Evolutionary conservation across 2,888 invertebrate genomes (phyloP).

Genomic region (Sminthurides aquaticus): DNA sequence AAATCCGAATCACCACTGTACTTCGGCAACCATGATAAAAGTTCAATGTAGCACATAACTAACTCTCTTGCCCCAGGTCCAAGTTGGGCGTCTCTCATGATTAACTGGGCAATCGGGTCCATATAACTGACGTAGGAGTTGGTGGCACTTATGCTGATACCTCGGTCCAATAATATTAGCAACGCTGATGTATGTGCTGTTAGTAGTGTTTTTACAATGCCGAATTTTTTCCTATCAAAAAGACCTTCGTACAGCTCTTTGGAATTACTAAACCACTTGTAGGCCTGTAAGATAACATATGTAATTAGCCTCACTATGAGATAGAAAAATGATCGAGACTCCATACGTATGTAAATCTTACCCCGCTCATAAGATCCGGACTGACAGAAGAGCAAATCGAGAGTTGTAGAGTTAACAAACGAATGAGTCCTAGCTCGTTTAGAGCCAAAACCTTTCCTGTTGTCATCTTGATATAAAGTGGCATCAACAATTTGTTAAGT

Average conservation of each 20-base stretch:
- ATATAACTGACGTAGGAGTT: background rate
- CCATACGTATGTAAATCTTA: background rate
- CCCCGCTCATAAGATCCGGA: background rate
- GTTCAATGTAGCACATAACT: conserved; percentile 35
- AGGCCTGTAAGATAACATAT: background rate
- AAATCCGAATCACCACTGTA: conserved; percentile 10
- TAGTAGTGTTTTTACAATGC: background rate
- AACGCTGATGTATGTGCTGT: conserved; percentile 11
- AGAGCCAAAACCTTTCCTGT: conserved; percentile 19
- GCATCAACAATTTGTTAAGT: conserved; percentile 29
- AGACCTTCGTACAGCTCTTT: background rate
- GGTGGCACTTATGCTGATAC: background rate
- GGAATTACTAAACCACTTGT: background rate
- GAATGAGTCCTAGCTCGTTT: conserved; percentile 33
- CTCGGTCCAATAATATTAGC: conserved; percentile 11
- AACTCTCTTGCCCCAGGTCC: conserved; percentile 23
- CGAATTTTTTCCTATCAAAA: background rate
- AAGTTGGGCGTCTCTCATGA: conserved; percentile 2
- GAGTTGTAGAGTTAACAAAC: conserved; percentile 31
- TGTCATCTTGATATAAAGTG: conserved; percentile 30
- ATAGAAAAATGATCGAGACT: no score
- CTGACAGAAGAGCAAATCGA: conserved; percentile 9
- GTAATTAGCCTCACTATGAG: no score
- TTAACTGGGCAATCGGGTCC: conserved; percentile 6
- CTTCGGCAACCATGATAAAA: conserved; percentile 26